Base-by-base conservation (phyloP, 2,888 invertebrate genomes). In the Altica lythri region DNA sequence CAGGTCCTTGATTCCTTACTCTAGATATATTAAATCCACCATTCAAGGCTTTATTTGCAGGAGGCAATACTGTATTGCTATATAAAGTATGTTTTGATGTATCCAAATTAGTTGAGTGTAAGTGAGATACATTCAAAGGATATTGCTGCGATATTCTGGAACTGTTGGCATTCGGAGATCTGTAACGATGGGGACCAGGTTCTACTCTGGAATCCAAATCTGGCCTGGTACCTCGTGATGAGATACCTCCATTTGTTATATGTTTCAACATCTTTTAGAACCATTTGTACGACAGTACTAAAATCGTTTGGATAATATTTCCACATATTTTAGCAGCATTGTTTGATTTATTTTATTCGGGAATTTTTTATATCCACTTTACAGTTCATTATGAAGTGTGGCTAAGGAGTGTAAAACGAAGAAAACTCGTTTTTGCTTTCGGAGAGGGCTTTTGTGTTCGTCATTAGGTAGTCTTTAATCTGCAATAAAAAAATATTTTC, bases 111-210 rank as follows among this genome's bases (percentile, higher is more conserved):
- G 68, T 61, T 6, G 56, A 70, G 84, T 65, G 86, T 82, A 58
- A 85, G 83, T 87, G 86, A 60, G 86, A 84, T 45, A 85, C 85
- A 74, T 86, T 86, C 61, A 86, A 78, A 48, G 86, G 84, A 65
- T 85, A 83, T 67, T 83, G 82, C 67, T 84, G 75, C 14, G 71
- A 66, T 55, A 73, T 69, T 47, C 74, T 68, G 27, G 72, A 72
- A 49, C 63, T 71, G 65, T 73, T 72, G 9, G 66, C 66, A 30
- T 68, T 69, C 10, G 73, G 71, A 17, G 72, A 69, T 22, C 74
- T 70, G 62, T 72, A 75, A 45, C 74, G 64, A 57, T 74, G 71
- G 8, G 66, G 63, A 34, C 62, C 62, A 44, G 65, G 70, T 30
- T 72, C 73, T 49, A 66, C 57, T 49, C 73, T 68, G 35, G 72